Conservation (phyloP, 1,140 invertebrate species). For the Leguminivora glycinivorella region DNA sequence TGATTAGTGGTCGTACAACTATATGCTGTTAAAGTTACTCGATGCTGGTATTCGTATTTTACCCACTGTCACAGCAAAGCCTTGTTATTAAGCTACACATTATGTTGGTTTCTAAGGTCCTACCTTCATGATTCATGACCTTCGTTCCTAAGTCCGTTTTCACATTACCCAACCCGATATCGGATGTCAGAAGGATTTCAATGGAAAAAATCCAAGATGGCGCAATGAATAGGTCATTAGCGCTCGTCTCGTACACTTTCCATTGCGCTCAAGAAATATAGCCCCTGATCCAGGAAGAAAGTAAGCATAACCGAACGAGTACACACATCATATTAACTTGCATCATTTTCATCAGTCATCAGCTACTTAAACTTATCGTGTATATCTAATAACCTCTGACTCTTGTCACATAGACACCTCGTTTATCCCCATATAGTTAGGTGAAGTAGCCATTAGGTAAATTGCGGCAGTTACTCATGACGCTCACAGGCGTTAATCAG, state of each 20-base stretch:
- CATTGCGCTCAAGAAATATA: background rate
- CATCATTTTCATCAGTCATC: background rate
- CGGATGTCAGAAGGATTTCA: too few relatives aligned
- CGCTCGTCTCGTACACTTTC: too few relatives aligned
- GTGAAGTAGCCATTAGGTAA: constrained; percentile 1
- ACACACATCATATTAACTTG: background rate
- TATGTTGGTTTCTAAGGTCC: too few relatives aligned
- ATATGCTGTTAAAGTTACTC: background rate
- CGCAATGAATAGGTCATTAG: too few relatives aligned
- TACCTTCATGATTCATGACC: too few relatives aligned
- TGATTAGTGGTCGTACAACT: constrained; percentile 9
- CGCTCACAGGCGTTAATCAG: constrained; percentile 3
- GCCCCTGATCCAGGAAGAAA: background rate
- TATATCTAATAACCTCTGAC: constrained; percentile 12
- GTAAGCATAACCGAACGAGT: background rate
- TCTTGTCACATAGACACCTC: background rate
- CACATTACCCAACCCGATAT: too few relatives aligned
- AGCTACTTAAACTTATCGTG: background rate
- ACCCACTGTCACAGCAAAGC: background rate
- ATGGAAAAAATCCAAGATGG: too few relatives aligned
- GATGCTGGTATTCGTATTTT: constrained; percentile 1
- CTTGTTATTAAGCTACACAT: background rate
- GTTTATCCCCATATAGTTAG: background rate
- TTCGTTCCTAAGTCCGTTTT: too few relatives aligned
- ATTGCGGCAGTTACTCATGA: background rate